These are phyloP conservation scores for Apostichopus parvimensis DNA, from an alignment of 35 echinoderm and acorn worm genomes.

Conservation along the genomic window DNA sequence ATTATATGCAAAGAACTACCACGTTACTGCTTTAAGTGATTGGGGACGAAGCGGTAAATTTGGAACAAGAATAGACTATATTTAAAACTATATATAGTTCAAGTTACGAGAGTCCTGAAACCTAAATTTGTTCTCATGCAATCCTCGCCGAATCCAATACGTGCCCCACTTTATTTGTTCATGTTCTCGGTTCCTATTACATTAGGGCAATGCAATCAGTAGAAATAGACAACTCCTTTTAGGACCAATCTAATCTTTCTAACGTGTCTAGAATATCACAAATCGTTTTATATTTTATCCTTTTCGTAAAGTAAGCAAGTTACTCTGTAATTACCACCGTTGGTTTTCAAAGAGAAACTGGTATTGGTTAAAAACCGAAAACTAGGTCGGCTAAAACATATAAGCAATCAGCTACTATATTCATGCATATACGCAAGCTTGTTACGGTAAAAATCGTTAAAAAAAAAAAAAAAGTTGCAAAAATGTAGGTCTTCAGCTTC, in stretches of 20 bases:
- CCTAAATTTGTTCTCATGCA: not conserved
- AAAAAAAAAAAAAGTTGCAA: too few relatives aligned
- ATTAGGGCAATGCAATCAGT: not conserved
- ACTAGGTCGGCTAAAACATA: not conserved
- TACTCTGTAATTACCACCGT: not conserved
- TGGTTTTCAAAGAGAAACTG: not conserved
- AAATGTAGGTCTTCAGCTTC: too few relatives aligned
- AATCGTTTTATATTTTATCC: not conserved
- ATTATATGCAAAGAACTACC: too few relatives aligned
- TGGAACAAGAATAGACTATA: too few relatives aligned
- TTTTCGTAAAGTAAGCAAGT: not conserved
- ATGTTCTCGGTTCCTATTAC: not conserved
- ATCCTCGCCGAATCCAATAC: not conserved
- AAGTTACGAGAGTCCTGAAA: not conserved
- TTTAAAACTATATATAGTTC: not conserved
- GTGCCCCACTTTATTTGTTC: not conserved
- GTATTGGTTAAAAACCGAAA: not conserved
- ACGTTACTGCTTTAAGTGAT: too few relatives aligned
- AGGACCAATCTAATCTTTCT: not conserved
- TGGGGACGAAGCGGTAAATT: too few relatives aligned
- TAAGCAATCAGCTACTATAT: too few relatives aligned
- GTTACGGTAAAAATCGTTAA: too few relatives aligned
- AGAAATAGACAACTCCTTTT: not conserved
- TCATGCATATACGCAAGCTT: too few relatives aligned
- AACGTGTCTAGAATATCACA: not conserved